Conservation (phyloP, 2,797 vertebrate species). For the Hypotaenidia okinawae region DNA sequence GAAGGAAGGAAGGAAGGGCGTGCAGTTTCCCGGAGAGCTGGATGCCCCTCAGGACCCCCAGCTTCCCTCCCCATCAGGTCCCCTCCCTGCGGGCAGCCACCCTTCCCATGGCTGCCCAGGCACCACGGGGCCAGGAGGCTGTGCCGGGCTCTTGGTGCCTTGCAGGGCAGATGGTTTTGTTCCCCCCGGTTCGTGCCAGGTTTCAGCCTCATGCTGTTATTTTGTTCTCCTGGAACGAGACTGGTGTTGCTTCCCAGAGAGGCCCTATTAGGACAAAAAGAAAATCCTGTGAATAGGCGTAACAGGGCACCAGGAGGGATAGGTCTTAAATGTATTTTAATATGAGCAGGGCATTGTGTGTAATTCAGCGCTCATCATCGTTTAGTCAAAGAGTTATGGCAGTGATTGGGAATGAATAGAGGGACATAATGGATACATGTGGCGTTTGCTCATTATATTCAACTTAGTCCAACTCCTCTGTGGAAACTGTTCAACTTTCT, state of each 20-base stretch:
- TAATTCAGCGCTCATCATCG: conserved; percentile 89
- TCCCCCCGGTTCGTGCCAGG: conserved; percentile 83
- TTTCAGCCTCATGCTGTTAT: conserved; percentile 84
- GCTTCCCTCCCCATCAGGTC: background rate
- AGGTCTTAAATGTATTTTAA: conserved; percentile 92
- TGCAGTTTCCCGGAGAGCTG: background rate
- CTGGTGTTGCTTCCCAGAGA: conserved; percentile 86
- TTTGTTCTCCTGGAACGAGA: conserved; percentile 86
- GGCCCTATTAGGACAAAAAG: conserved; percentile 83
- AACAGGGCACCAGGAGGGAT: conserved; percentile 85
- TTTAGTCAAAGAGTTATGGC: conserved; percentile 88
- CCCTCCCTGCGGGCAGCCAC: background rate
- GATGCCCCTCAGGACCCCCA: background rate
- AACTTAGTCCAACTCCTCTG: conserved; percentile 85
- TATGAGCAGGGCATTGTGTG: conserved; percentile 83
- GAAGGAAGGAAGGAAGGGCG: too few species aligned
- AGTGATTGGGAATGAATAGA: conserved; percentile 81
- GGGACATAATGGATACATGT: conserved; percentile 89
- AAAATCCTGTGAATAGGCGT: conserved; percentile 92
- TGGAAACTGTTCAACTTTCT: conserved; percentile 87
- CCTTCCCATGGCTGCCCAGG: background rate
- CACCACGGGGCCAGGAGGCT: background rate
- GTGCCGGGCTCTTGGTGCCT: background rate
- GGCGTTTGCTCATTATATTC: conserved; percentile 93
- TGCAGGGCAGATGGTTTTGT: conserved; percentile 91